Evolutionary conservation across 37 sponge, comb jelly and placozoan species (phyloP).

Genomic region (Diacarnus erythraeanus): DNA sequence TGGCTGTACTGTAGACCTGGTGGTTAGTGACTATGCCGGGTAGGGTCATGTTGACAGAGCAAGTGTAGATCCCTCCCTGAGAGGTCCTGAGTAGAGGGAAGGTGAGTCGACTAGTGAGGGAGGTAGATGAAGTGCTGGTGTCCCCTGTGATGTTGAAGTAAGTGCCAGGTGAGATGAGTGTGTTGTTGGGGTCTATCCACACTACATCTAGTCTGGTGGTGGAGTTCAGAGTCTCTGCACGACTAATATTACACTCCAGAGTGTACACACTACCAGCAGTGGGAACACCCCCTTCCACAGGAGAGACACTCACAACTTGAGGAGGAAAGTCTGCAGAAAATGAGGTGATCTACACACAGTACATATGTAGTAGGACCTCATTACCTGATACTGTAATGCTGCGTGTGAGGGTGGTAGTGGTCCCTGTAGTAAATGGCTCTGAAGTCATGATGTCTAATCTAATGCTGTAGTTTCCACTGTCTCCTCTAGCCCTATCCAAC

Average conservation of each 20-base stretch:
- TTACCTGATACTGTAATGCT: background rate
- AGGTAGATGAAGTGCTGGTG: no score
- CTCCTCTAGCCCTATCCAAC: background rate
- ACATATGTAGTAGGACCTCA: background rate
- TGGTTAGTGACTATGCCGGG: background rate
- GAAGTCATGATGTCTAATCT: background rate
- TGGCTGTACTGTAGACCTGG: background rate
- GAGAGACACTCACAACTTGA: background rate
- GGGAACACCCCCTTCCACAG: background rate
- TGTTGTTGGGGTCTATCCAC: background rate
- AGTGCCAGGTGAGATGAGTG: background rate
- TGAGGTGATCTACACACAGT: background rate
- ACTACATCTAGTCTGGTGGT: background rate
- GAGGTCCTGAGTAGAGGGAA: background rate
- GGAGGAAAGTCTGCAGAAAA: conserved; percentile 3
- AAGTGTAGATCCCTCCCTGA: conserved; percentile 10
- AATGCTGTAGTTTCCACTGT: background rate
- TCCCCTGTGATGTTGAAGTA: background rate
- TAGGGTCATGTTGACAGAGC: background rate
- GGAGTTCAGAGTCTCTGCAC: background rate
- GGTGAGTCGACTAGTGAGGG: background rate
- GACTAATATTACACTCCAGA: background rate
- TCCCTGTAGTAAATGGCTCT: background rate
- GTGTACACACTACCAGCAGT: conserved; percentile 12
- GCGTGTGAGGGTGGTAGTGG: background rate